These are phyloP conservation scores for Salmo trutta DNA, from an alignment of 2,797 vertebrate genomes.

Conservation along the genomic window DNA sequence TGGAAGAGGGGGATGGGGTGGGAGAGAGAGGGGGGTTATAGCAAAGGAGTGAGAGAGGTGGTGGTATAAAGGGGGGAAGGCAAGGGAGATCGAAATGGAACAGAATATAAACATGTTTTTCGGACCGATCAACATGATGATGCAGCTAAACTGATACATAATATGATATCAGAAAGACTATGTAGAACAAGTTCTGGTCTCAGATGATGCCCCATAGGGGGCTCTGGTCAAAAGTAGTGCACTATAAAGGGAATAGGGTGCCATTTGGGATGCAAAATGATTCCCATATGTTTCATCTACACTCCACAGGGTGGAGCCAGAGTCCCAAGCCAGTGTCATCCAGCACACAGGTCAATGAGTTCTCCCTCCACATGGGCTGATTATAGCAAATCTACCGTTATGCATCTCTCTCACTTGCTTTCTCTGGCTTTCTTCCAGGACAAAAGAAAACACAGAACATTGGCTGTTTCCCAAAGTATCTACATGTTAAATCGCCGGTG, in stretches of 20 bases:
- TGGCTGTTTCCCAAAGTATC: neutral
- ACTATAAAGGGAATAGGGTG: neutral
- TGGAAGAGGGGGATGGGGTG: neutral
- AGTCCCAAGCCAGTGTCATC: conserved; percentile 38
- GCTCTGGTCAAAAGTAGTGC: too few species aligned
- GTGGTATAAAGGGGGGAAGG: too few species aligned
- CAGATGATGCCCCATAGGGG: neutral
- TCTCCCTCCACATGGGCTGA: conserved; percentile 35
- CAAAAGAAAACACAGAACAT: neutral
- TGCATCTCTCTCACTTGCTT: neutral
- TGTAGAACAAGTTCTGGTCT: neutral
- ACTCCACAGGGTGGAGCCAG: conserved; percentile 72
- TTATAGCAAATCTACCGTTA: neutral
- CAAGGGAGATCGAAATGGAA: too few species aligned
- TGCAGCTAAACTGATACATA: too few species aligned
- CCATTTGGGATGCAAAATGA: neutral
- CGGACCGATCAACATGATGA: too few species aligned
- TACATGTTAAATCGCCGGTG: neutral
- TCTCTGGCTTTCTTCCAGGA: neutral
- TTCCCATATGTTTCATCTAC: neutral
- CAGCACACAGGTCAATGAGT: conserved; percentile 54
- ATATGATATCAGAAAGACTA: neutral
- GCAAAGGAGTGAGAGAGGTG: neutral
- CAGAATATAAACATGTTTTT: too few species aligned
- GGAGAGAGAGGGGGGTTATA: neutral